Evolutionary conservation across 2,113 vertebrate genomes (phyloP).

Genomic region (Malurus cyaneus): DNA sequence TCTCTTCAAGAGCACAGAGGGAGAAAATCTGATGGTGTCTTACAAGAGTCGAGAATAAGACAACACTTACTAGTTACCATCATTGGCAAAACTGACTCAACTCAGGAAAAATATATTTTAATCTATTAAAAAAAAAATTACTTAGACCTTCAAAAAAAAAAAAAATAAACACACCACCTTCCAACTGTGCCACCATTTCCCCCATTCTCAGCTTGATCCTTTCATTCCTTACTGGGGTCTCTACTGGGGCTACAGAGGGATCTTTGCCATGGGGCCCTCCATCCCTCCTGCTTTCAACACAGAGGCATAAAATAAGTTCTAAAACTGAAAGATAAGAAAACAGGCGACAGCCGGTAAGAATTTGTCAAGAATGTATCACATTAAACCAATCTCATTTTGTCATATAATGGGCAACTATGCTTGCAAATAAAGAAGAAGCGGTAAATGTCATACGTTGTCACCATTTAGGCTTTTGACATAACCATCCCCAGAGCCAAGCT

Average conservation of each 20-base stretch:
- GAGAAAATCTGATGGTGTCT: neutral
- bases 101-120: neutral
- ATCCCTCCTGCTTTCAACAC: neutral
- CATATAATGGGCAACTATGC: neutral
- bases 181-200: neutral
- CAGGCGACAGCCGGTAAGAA: neutral
- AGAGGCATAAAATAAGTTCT: neutral
- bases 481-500: neutral
- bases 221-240: rapidly evolving
- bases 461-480: neutral
- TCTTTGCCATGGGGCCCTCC: rapidly evolving
- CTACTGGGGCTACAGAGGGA: rapidly evolving
- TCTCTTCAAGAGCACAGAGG: neutral
- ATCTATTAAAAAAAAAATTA: neutral
- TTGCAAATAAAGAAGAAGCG: neutral
- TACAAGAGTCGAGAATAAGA: neutral
- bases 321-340: neutral
- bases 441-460: neutral
- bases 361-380: neutral
- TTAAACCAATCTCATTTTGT: neutral
- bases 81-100: neutral
- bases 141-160: neutral
- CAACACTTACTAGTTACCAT: neutral
- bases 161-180: neutral
- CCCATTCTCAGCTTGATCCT: neutral